These are phyloP conservation scores for Blastobasis lacticolella DNA, from an alignment of 2,888 invertebrate genomes.

Conservation along the genomic window DNA sequence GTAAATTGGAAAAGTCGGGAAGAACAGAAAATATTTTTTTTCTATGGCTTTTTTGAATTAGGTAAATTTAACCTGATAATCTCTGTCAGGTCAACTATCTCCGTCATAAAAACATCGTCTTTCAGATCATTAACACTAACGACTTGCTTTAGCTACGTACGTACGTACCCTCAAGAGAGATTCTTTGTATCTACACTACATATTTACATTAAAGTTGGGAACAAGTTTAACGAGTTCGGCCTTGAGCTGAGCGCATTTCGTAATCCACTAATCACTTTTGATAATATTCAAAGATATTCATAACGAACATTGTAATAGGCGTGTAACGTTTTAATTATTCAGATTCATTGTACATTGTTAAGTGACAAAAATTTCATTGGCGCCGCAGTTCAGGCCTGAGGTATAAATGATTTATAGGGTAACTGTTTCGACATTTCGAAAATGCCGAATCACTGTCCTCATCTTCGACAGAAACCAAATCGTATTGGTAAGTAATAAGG, in stretches of 20 bases:
- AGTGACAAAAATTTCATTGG: slow-evolving; percentile 53
- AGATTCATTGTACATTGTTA: slow-evolving; percentile 51
- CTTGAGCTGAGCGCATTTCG: slow-evolving; percentile 16
- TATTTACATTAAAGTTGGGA: neutral
- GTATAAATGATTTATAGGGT: slow-evolving; percentile 62
- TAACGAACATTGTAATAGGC: slow-evolving; percentile 25
- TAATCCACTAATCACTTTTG: slow-evolving; percentile 21
- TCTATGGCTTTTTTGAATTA: no score
- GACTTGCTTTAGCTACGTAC: no score
- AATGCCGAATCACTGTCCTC: slow-evolving; percentile 45
- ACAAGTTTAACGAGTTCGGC: slow-evolving; percentile 14
- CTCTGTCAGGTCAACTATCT: no score
- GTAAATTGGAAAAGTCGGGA: no score
- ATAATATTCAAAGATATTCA: slow-evolving; percentile 27
- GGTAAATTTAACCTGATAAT: no score
- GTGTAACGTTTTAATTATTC: slow-evolving; percentile 40
- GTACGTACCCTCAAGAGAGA: neutral
- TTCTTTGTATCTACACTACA: neutral
- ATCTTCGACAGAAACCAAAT: no score
- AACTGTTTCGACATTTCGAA: slow-evolving; percentile 50
- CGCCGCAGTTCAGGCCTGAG: slow-evolving; percentile 36
- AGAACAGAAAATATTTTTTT: no score
- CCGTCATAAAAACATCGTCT: no score
- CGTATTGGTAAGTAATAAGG: no score
- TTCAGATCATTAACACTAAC: no score